Evolutionary conservation across 2,888 invertebrate species (phyloP).

Genomic region (Zaprionus obscuricornis): DNA sequence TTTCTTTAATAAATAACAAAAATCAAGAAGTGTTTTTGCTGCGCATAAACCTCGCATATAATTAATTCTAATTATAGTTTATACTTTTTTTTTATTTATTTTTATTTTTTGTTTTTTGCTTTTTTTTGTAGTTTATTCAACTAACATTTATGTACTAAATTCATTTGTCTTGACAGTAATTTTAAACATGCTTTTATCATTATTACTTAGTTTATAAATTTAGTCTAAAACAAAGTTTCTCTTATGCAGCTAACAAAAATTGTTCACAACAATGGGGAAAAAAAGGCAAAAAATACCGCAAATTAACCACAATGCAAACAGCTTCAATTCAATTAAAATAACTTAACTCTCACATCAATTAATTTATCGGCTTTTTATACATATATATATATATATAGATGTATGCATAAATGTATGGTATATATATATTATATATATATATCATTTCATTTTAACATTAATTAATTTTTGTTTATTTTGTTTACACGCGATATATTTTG

Average conservation of each 20-base stretch:
- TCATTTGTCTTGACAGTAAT: constrained; percentile 40
- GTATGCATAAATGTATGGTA: constrained; percentile 46
- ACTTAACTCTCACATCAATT: constrained; percentile 39
- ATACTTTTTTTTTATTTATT: constrained; percentile 14
- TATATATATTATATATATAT: constrained; percentile 29
- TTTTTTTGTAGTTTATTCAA: constrained; percentile 44
- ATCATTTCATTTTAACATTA: constrained; percentile 47
- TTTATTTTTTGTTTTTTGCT: constrained; percentile 16
- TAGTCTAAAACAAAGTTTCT: constrained; percentile 54
- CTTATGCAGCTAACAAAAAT: constrained; percentile 39
- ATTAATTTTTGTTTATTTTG: constrained; percentile 56
- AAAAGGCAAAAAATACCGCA: constrained; percentile 33
- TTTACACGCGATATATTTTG: constrained; percentile 20
- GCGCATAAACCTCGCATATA: constrained; percentile 46
- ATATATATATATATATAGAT: constrained; percentile 31
- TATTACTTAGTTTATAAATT: constrained; percentile 34
- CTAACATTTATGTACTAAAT: constrained; percentile 61
- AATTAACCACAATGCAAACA: constrained; percentile 57
- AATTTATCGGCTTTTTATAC: constrained; percentile 47
- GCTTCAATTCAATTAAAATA: constrained; percentile 58
- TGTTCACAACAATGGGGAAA: constrained; percentile 36
- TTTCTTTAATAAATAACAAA: constrained; percentile 11
- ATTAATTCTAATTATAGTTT: constrained; percentile 35
- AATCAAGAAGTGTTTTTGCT: constrained; percentile 10
- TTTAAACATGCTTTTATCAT: constrained; percentile 31